Evolutionary conservation across 2,797 vertebrate genomes (phyloP), one percentile per base, ranked within the genome.

Genomic region (Sebastolobus alascanus): DNA sequence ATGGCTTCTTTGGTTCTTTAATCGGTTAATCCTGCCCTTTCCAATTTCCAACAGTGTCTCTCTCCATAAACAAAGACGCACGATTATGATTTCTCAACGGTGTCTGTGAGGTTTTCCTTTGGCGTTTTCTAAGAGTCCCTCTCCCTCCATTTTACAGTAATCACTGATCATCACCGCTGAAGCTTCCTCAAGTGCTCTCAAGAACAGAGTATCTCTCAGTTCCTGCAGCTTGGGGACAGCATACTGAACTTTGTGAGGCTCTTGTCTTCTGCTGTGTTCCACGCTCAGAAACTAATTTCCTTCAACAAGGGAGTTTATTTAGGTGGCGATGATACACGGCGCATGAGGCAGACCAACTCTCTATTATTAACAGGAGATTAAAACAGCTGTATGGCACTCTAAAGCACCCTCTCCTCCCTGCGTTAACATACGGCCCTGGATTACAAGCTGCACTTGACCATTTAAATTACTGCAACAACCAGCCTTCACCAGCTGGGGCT

Each of bases 391-490:
- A 98, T 96, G 96, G 97, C 91, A 95, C 97, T 95, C 96, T 96
- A 96, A 96, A 97, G 96, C 96, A 96, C 93, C 96, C 96, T 95
- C 96, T 96, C 95, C 95, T 96, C 92, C 90, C 94, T 89, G 95
- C 91, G 87, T 95, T 95, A 96, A 97, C 97, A 98, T 97, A 98
- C 96, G 96, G 96, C 94, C 93, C 94, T 96, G 96, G 96, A 97
- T 97, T 96, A 97, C 95, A 96, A 98, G 96, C 96, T 96, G 96
- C 97, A 99, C 97, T 99, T 98, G 97, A 98, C 97, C 97, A 96
- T 97, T 98, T 98, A 97, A 97, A 97, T 98, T 96, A 97, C 95
- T 95, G 95, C 96, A 96, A 96, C 96, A 97, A 97, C 96, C 97
- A 97, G 96, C 96, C 97, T 92, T 95, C 96, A 96, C 96, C 98